Evolutionary conservation across 1,140 invertebrate species (phyloP), one percentile per base, ranked within the genome.

Genomic region (Elymnias hypermnestra): DNA sequence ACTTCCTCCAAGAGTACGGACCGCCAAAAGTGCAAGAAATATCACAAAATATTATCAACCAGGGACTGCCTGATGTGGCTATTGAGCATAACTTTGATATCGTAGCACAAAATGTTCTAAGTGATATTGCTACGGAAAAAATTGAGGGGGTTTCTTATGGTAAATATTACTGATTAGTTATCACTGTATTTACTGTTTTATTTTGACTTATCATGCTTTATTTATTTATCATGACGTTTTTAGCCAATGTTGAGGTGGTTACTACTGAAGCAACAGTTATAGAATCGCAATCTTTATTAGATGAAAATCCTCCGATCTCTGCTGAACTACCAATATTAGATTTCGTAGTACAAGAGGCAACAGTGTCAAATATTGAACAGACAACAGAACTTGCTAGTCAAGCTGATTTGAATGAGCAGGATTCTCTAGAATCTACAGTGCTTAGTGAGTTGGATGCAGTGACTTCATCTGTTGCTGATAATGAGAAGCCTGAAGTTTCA

Each of bases 1-100:
- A 79, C 8, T 63, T 60, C 8, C 63, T 83, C 7, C 61, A 58
- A 12, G 79, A 83, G 26, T 83, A 83, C 22, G 79, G 79, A 3
- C 75, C 75, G 12, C 81, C 75, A 1, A 69, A 75, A 26, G 44
- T 66, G 0, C 48, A 57, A 8, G 65, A 67, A 1, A 37, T 65
- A 0, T 51, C 66, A 2, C 50, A 66, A 18, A 62, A 62, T 10
- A 29, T 74, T n/a, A 54, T 64, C 1, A 63, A 61, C 33, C 77
- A 84, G 43, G 61, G 57, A 3, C 43, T 84, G 2, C 81, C 77
- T 14, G 75, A 76, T 29, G 53, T 49, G 0, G 48, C 29, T 2
- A 74, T 59, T 12, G 72, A 76, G 15, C 72, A 71, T 31, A 38
- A 53, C 12, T 82, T 78, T 36, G 36, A 36, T 10, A 6, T 29